Evolutionary conservation across 2,888 invertebrate genomes (phyloP).

Genomic region (Drosophila nr. perissopoda): DNA sequence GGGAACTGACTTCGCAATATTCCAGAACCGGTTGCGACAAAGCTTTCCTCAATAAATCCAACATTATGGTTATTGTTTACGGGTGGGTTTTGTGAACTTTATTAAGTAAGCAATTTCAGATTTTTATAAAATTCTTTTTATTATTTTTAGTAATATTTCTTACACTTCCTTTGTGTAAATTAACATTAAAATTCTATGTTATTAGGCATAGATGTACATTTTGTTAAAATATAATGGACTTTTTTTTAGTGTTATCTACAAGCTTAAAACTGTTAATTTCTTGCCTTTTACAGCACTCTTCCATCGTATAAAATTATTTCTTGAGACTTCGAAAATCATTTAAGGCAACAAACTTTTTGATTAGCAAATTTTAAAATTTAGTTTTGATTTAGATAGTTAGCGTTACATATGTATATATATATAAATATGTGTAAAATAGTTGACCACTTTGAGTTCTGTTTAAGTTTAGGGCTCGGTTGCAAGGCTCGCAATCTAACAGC

Average conservation of each 20-base stretch:
- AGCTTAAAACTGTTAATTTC: constrained; percentile 34
- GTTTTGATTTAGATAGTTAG: constrained; percentile 17
- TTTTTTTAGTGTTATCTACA: constrained; percentile 48
- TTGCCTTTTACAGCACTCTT: constrained; percentile 19
- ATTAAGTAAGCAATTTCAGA: constrained; percentile 26
- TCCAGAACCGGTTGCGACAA: constrained; percentile 45
- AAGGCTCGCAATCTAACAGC: not conserved
- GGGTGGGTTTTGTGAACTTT: constrained; percentile 29
- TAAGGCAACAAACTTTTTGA: constrained; percentile 57
- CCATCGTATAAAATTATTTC: constrained; percentile 28
- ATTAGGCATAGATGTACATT: constrained; percentile 32
- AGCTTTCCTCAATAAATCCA: constrained; percentile 56
- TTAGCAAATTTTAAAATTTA: constrained; percentile 30
- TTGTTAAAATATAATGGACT: constrained; percentile 58
- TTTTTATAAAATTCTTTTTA: constrained; percentile 52
- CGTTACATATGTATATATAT: not conserved
- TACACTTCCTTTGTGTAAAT: constrained; percentile 62
- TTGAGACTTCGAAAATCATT: constrained; percentile 39
- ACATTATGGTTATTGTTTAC: constrained; percentile 36
- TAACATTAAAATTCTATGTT: constrained; percentile 53
- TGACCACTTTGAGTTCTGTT: constrained; percentile 67
- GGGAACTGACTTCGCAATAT: constrained; percentile 9
- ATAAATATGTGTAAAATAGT: constrained; percentile 31
- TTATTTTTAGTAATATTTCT: constrained; percentile 59
- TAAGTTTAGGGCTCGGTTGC: constrained; percentile 31